Conservation (phyloP, 2,888 invertebrate genomes). For the Tipula lateralis region DNA sequence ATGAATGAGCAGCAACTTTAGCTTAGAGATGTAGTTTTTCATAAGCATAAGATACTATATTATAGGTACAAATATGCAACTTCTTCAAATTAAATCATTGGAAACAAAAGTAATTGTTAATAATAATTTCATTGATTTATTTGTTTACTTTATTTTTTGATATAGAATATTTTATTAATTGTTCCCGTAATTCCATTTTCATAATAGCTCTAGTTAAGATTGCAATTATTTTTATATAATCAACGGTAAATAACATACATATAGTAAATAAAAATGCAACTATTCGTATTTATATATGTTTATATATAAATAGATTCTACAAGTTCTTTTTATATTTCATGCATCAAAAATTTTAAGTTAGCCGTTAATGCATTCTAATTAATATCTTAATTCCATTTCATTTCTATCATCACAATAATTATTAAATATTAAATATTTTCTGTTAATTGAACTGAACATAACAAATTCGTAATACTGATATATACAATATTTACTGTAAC, state of each 20-base stretch:
- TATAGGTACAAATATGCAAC: too few relatives aligned
- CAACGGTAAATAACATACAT: background rate
- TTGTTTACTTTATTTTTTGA: too few relatives aligned
- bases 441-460: background rate
- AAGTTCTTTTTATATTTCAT: slow-evolving; percentile 24
- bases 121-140: background rate
- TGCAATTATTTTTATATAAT: slow-evolving; percentile 8
- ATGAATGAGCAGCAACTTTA: too few relatives aligned
- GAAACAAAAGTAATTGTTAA: background rate
- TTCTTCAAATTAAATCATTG: background rate
- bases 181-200: background rate
- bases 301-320: background rate
- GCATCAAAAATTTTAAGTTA: slow-evolving; percentile 19
- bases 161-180: background rate
- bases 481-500: background rate
- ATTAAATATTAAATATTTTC: background rate
- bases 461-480: background rate
- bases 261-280: slow-evolving; percentile 3
- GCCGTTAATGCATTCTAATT: slow-evolving; percentile 19
- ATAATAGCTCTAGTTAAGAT: background rate
- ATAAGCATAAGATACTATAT: too few relatives aligned
- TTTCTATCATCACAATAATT: background rate
- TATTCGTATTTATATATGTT: too few relatives aligned
- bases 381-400: background rate
- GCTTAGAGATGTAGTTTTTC: too few relatives aligned